Conservation (phyloP, 2,113 vertebrate species). For the Gila orcuttii region DNA sequence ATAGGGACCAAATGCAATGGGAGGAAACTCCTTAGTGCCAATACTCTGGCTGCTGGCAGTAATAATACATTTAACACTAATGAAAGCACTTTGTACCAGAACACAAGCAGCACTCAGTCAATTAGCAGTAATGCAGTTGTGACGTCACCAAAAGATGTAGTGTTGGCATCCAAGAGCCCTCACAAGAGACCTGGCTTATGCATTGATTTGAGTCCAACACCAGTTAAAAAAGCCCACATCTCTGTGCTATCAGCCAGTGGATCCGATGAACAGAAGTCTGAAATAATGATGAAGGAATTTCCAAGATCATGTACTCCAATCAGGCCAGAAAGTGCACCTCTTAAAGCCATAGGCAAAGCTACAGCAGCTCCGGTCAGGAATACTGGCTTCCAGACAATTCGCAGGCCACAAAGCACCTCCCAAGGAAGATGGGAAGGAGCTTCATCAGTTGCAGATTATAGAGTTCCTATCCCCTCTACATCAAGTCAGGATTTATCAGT, state of each 20-base stretch:
- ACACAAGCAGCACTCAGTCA: conserved; percentile 77
- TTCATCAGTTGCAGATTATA: conserved; percentile 78
- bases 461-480: conserved; percentile 69
- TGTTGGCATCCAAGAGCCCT: conserved; percentile 82
- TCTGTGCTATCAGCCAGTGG: conserved; percentile 75
- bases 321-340: conserved; percentile 79
- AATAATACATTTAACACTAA: conserved; percentile 77
- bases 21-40: conserved; percentile 69
- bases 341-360: conserved; percentile 73
- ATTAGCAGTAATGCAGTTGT: conserved; percentile 69
- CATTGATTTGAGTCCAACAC: conserved; percentile 83
- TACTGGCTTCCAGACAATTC: conserved; percentile 76
- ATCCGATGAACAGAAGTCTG: conserved; percentile 68
- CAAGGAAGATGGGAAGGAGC: conserved; percentile 85
- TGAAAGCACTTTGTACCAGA: conserved; percentile 76
- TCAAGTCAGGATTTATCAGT: conserved; percentile 56
- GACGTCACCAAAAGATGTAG: conserved; percentile 75
- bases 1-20: conserved; percentile 75
- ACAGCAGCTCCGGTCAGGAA: conserved; percentile 72
- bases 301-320: conserved; percentile 70
- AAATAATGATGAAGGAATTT: conserved; percentile 66
- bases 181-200: conserved; percentile 85
- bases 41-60: conserved; percentile 72
- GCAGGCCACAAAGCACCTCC: conserved; percentile 76
- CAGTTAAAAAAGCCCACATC: conserved; percentile 88